phyloP scores from a whole-genome alignment of 2,888 invertebrate genomes.

The Prenolepis imparis region DNA sequence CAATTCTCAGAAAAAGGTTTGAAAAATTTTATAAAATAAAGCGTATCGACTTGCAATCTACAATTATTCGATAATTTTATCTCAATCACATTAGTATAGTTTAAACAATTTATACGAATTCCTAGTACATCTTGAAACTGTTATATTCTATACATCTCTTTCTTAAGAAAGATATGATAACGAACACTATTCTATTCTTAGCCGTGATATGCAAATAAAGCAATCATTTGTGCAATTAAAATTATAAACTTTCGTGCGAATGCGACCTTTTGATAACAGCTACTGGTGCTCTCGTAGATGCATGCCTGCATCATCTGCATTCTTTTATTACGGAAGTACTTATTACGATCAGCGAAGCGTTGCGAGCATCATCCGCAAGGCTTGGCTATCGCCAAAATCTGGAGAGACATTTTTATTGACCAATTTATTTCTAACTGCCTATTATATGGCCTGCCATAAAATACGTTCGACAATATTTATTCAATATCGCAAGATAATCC shows the following conservation, averaged over 20 bases:
- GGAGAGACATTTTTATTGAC: constrained; percentile 3
- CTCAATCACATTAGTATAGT: background rate
- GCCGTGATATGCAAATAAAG: background rate
- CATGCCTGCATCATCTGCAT: background rate
- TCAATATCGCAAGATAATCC: background rate
- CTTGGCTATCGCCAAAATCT: constrained; percentile 23
- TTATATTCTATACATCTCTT: background rate
- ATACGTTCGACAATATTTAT: background rate
- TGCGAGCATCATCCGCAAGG: constrained; percentile 19
- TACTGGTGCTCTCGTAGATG: background rate
- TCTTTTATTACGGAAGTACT: constrained; percentile 17
- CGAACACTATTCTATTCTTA: background rate
- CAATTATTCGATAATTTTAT: background rate
- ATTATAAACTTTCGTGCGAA: constrained; percentile 14
- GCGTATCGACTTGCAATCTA: background rate
- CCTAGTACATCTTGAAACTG: background rate
- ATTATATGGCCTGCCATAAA: background rate
- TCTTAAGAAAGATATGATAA: background rate
- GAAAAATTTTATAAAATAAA: background rate
- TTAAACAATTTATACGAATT: background rate
- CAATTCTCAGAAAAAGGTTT: background rate
- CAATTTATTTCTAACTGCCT: background rate
- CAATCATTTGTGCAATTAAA: background rate
- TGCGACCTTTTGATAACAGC: background rate
- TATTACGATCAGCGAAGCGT: constrained; percentile 14